Evolutionary conservation across 2,888 invertebrate genomes (phyloP).

Genomic region (Coenonympha arcania): DNA sequence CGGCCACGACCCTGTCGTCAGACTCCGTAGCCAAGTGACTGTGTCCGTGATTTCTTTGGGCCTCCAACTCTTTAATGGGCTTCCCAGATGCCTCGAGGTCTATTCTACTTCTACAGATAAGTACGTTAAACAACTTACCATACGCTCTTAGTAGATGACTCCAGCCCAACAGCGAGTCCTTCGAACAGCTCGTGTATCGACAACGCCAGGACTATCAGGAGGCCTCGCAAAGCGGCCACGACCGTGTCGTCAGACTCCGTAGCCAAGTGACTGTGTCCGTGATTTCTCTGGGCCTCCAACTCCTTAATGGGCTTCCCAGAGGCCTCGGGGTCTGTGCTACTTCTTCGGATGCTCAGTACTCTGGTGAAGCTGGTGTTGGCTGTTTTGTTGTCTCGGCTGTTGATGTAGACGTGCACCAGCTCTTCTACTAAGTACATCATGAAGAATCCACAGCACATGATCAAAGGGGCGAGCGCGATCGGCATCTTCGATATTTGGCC

Average conservation of each 20-base stretch:
- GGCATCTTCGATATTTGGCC: conserved; percentile 70
- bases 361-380: conserved; percentile 47
- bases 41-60: conserved; percentile 39
- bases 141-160: conserved; percentile 72
- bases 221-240: conserved; percentile 76
- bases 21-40: conserved; percentile 45
- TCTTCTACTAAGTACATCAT: conserved; percentile 86
- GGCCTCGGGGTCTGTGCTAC: conserved; percentile 28
- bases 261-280: conserved; percentile 51
- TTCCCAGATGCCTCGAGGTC: conserved; percentile 27
- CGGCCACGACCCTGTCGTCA: conserved; percentile 62
- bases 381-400: conserved; percentile 61
- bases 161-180: conserved; percentile 86
- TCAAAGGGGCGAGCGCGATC: conserved; percentile 79
- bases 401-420: conserved; percentile 80
- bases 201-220: conserved; percentile 84
- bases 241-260: conserved; percentile 50
- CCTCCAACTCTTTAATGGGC: conserved; percentile 36
- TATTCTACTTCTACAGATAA: conserved; percentile 29
- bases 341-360: conserved; percentile 54
- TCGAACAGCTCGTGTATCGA: conserved; percentile 88
- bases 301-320: conserved; percentile 34
- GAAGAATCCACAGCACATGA: conserved; percentile 84
- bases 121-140: conserved; percentile 45
- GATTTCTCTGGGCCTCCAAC: conserved; percentile 34